Evolutionary conservation across 2,797 vertebrate genomes (phyloP).

Genomic region (Remorina albescens): DNA sequence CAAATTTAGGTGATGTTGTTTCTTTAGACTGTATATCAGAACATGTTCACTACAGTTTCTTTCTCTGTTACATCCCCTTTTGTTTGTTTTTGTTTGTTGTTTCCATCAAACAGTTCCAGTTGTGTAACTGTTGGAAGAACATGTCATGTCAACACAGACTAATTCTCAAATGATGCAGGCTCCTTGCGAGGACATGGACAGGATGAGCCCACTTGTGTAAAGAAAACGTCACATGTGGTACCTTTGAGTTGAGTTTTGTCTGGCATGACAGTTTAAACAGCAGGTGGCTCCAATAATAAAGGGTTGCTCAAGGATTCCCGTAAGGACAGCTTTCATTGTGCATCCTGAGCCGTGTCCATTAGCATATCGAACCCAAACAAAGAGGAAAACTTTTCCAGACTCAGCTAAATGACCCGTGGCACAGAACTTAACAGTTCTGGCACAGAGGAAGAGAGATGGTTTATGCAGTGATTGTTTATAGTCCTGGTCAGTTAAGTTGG

Average conservation of each 20-base stretch:
- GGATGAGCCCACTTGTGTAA: neutral
- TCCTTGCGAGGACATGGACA: neutral
- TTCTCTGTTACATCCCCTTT: neutral
- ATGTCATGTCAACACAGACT: neutral
- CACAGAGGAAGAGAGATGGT: neutral
- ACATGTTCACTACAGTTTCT: neutral
- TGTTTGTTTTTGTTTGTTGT: neutral
- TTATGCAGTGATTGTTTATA: conserved; percentile 35
- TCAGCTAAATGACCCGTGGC: conserved; percentile 48
- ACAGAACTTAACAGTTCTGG: neutral
- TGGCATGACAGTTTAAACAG: neutral
- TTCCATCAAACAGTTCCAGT: neutral
- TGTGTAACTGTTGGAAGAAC: neutral
- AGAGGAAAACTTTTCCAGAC: conserved; percentile 28
- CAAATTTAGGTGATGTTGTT: neutral
- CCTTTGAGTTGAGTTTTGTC: neutral
- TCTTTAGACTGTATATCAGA: neutral
- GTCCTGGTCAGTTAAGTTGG: conserved; percentile 19
- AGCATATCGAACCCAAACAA: conserved; percentile 51
- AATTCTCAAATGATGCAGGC: neutral
- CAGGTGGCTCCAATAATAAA: neutral
- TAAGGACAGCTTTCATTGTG: conserved; percentile 26
- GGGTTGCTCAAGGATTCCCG: neutral
- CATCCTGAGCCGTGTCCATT: conserved; percentile 28
- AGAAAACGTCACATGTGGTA: neutral